Evolutionary conservation across 2,888 invertebrate genomes (phyloP).

Genomic region (Drosophila anomelani): DNA sequence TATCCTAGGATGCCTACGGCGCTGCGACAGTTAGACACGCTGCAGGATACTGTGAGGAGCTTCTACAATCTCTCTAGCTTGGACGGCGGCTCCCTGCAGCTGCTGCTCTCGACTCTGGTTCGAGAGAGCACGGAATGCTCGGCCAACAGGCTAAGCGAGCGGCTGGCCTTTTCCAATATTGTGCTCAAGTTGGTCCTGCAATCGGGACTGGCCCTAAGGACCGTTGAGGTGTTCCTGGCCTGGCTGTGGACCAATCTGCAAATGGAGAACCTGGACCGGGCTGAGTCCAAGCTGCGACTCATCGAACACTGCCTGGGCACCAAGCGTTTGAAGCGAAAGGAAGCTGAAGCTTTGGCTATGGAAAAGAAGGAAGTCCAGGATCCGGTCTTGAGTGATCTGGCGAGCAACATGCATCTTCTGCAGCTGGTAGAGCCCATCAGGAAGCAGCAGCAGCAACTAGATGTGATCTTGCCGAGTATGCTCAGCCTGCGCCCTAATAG

Average conservation of each 20-base stretch:
- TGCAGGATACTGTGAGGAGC: constrained; percentile 61
- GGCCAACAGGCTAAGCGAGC: constrained; percentile 79
- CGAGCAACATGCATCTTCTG: constrained; percentile 48
- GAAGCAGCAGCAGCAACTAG: constrained; percentile 58
- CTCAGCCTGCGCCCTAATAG: background rate
- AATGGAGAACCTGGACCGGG: constrained; percentile 78
- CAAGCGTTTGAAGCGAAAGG: constrained; percentile 17
- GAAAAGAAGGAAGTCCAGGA: background rate
- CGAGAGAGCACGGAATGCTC: constrained; percentile 78
- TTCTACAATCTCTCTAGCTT: constrained; percentile 73
- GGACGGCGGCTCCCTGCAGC: constrained; percentile 69
- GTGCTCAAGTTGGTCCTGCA: constrained; percentile 72
- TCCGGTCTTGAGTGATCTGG: constrained; percentile 45
- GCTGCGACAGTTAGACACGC: constrained; percentile 69
- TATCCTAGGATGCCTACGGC: constrained; percentile 37
- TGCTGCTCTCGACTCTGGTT: constrained; percentile 72
- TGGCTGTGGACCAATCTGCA: constrained; percentile 82
- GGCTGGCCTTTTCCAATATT: constrained; percentile 69
- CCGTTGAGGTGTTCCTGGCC: constrained; percentile 74
- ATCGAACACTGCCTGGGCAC: constrained; percentile 70
- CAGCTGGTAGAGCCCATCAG: constrained; percentile 76
- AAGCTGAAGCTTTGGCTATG: background rate
- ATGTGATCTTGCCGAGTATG: constrained; percentile 10
- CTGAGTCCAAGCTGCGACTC: constrained; percentile 72
- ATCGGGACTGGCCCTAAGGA: constrained; percentile 73